phyloP scores from a whole-genome alignment of 2,797 vertebrate species.

The Podarcis lilfordi region DNA sequence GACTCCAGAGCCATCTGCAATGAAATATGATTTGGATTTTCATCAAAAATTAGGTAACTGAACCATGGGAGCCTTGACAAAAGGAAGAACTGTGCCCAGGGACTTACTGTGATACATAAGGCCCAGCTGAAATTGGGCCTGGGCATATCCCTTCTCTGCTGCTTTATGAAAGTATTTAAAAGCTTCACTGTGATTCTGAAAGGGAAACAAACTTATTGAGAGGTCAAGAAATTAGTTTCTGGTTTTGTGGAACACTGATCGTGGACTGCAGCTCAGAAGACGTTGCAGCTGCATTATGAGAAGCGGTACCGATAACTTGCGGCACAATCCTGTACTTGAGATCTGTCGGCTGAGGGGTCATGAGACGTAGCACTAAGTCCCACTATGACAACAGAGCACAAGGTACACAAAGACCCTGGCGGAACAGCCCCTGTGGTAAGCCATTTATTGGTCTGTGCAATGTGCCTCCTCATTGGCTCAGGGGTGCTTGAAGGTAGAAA shows the following conservation, averaged over 20 bases:
- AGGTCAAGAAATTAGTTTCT: background rate
- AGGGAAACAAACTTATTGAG: slow-evolving; percentile 51
- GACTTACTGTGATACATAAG: slow-evolving; percentile 74
- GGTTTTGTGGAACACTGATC: background rate
- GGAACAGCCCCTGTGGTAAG: background rate
- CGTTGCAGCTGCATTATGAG: background rate
- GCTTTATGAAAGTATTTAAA: slow-evolving; percentile 75
- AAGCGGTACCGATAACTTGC: background rate
- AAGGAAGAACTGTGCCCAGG: slow-evolving; percentile 16
- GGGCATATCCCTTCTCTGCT: slow-evolving; percentile 73
- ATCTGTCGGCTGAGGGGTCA: background rate
- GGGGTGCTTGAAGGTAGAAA: background rate
- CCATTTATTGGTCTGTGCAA: too few species aligned
- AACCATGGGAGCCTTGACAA: slow-evolving; percentile 19
- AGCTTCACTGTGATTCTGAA: slow-evolving; percentile 74
- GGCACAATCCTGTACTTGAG: background rate
- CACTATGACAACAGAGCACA: background rate
- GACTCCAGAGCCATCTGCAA: slow-evolving; percentile 72
- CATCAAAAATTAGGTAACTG: slow-evolving; percentile 17
- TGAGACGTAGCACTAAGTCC: background rate
- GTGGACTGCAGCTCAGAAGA: background rate
- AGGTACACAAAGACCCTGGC: background rate
- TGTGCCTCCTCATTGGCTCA: background rate
- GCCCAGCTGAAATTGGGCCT: slow-evolving; percentile 74
- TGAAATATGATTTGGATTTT: slow-evolving; percentile 41